Evolutionary conservation across 1,140 invertebrate species (phyloP), one percentile per base, ranked within the genome.

Genomic region (Drosophila willistoni): DNA sequence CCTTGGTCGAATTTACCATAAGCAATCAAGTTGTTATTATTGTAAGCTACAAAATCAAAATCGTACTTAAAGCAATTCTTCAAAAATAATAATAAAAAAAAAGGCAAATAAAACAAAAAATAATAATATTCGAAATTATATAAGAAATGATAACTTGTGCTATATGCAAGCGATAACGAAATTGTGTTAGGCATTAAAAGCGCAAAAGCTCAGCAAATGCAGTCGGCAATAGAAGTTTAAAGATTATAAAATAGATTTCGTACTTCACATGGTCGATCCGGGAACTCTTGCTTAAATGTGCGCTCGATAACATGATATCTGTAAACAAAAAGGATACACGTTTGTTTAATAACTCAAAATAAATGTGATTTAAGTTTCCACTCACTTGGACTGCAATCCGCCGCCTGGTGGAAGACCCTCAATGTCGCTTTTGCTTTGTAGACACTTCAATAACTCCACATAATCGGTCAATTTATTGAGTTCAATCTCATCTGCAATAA

Each of bases 221-320:
- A 68, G 73, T 39, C 62, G 64, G 33, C 36, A 36, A 36, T 79
- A 64, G 90, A 44, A 90, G 75, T 61, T 90, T 66, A 90, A 44
- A 90, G 73, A 64, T 90, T 81, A 73, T 82, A 86, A 71, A 90
- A 90, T 39, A 90, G 72, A 63, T 92, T 91, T 77, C 90, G 86
- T 92, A 92, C 91, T 91, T 91, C 83, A 86, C 91, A 91, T 79
- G 91, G 73, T 74, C 82, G 71, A 75, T 92, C 85, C 64, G 91
- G 91, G 64, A 73, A 91, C 67, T 85, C 54, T 73, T 90, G 81
- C 72, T 90, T 92, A 69, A 87, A 92, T 81, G 79, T 90, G 70
- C 79, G 84, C 78, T 92, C 85, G 67, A 92, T 92, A 74, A 92
- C 67, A 71, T 86, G 73, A 83, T 92, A 91, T 85, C 91, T 92